Evolutionary conservation across 2,797 vertebrate genomes (phyloP), one percentile per base, ranked within the genome.

Genomic region (Centroberyx gerrardi): DNA sequence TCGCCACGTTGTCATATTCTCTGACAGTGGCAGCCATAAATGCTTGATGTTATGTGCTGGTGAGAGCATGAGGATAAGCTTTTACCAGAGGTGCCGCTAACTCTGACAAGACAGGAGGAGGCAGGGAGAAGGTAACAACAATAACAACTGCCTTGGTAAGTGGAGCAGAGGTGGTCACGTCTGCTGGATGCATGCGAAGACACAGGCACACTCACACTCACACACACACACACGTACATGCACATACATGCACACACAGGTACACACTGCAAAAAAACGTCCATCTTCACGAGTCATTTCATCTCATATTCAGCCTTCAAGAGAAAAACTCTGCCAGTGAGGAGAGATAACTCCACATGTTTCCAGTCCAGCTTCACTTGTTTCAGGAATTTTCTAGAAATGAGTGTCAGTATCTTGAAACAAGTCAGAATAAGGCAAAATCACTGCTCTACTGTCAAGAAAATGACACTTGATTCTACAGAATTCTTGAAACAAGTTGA

Each of bases 41-140:
- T 90, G 85, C 83, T 92, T 92, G 83, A 90, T 92, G 90, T 69
- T 71, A 46, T 73, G 80, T 76, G 77, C 72, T 87, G 82, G 86
- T 80, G 90, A 93, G 89, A 90, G 87, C 86, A 89, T 80, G 81
- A 87, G 74, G 72, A 85, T 81, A 72, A 65, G 91, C 89, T 94
- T 90, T 94, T 94, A 93, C 65, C 90, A 80, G 86, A 90, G 90
- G 92, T 91, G 93, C 85, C 79, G 82, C 74, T 76, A 66, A 74
- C 81, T 67, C 61, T 44, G 80, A 90, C 87, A 75, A 78, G 92
- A 91, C 83, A 88, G 76, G 48, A 82, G 81, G 59, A 80, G 82
- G 82, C 76, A 81, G 74, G 64, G 60, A 49, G 60, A 62, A 73
- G 78, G 71, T 59, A 77, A 62, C 54, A 38, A 67, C 66, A 53